Evolutionary conservation across 2,888 invertebrate genomes (phyloP).

Genomic region (Phyllotreta striolata): DNA sequence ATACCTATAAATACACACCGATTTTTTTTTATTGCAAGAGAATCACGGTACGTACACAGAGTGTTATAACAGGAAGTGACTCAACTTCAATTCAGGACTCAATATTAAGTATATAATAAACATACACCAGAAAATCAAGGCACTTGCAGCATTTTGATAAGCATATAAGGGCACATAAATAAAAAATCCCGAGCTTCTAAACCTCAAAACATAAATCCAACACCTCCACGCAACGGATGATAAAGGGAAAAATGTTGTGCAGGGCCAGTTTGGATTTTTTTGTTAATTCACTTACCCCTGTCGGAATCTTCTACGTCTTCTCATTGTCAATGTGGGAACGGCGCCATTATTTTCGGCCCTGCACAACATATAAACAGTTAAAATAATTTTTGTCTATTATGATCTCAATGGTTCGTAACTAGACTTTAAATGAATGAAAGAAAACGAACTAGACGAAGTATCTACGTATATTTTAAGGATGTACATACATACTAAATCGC

Average conservation of each 20-base stretch:
- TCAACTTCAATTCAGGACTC: no score
- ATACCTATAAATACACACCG: no score
- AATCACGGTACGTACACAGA: no score
- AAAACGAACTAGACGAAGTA: no score
- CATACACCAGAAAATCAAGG: no score
- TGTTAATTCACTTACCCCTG: constrained; percentile 57
- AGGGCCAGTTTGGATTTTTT: constrained; percentile 51
- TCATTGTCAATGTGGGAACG: constrained; percentile 66
- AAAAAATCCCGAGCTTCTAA: constrained; percentile 9
- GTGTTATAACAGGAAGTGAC: no score
- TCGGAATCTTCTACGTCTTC: constrained; percentile 61
- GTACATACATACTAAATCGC: no score
- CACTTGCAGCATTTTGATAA: no score
- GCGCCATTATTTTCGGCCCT: constrained; percentile 70
- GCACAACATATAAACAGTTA: constrained; percentile 59
- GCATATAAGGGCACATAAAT: no score
- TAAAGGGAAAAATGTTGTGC: constrained; percentile 51
- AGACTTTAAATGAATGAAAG: constrained; percentile 34
- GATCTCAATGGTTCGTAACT: neutral
- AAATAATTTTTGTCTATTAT: constrained; percentile 4
- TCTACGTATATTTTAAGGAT: no score
- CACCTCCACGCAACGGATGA: constrained; percentile 35
- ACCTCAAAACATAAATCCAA: constrained; percentile 29
- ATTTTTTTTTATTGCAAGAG: no score
- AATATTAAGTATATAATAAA: no score